A percentile compares a stretch with the other conserved stretches of the same genome.
Evolutionary conservation across 2,797 vertebrate genomes (phyloP).

Genomic region (Myripristis murdjan): DNA sequence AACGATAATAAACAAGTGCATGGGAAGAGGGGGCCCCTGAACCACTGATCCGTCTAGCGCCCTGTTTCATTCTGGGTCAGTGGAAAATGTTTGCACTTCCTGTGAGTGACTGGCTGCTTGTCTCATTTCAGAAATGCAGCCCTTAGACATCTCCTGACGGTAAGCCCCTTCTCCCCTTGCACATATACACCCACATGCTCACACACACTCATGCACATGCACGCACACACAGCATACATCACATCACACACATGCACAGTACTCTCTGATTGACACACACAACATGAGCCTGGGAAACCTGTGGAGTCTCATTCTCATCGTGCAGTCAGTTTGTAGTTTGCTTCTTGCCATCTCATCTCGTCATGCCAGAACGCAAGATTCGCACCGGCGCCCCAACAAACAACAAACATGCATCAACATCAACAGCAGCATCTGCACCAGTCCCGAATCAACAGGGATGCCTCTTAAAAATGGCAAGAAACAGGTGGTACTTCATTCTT

Average conservation of each 20-base stretch:
- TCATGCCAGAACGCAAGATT: not conserved
- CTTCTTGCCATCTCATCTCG: not conserved
- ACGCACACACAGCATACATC: conserved; percentile 6
- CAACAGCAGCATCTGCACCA: too few relatives aligned
- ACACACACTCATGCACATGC: conserved; percentile 14
- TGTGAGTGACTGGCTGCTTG: conserved; percentile 89
- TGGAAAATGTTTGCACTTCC: conserved; percentile 65
- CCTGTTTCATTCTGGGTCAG: conserved; percentile 65
- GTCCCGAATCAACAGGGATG: too few relatives aligned
- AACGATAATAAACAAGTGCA: conserved; percentile 7
- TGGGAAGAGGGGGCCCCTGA: conserved; percentile 5
- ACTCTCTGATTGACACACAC: conserved; percentile 8
- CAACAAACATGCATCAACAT: too few relatives aligned
- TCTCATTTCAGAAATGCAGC: conserved; percentile 91
- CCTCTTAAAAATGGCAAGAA: too few relatives aligned
- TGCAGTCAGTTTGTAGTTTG: not conserved
- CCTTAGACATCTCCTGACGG: conserved; percentile 88
- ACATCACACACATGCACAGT: conserved; percentile 4
- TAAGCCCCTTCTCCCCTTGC: conserved; percentile 78
- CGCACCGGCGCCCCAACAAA: too few relatives aligned
- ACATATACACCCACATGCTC: conserved; percentile 44
- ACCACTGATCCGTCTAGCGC: conserved; percentile 25
- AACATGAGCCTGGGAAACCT: conserved; percentile 38
- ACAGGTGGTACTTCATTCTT: not conserved
- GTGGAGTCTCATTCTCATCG: conserved; percentile 62